A percentile compares a stretch with the other conserved stretches of the same genome.
Conservation (phyloP, 2,888 invertebrate genomes). For the Lymantria monacha region DNA sequence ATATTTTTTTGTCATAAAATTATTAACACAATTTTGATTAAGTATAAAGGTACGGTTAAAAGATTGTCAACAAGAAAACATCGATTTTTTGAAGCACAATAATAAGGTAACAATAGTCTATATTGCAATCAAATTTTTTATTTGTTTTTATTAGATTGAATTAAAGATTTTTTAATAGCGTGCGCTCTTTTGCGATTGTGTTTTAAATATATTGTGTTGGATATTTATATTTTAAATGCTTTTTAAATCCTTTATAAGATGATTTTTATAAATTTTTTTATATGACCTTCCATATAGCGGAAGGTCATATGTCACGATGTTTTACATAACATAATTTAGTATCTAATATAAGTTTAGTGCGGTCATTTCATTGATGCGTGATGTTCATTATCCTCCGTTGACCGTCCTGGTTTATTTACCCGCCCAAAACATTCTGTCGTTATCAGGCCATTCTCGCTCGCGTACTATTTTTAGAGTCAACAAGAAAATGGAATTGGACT, state of each 20-base stretch:
- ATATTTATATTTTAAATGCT: too few species aligned
- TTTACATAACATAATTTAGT: constrained; percentile 55
- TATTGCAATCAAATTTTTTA: too few species aligned
- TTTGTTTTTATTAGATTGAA: too few species aligned
- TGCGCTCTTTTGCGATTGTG: too few species aligned
- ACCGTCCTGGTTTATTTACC: constrained; percentile 50
- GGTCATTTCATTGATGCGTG: constrained; percentile 41
- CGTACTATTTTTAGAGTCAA: constrained; percentile 51
- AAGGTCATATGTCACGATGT: constrained; percentile 67
- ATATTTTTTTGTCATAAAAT: constrained; percentile 31
- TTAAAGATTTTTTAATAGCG: too few species aligned
- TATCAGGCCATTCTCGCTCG: constrained; percentile 41
- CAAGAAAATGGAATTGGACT: too few species aligned
- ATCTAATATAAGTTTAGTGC: constrained; percentile 28
- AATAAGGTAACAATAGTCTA: constrained; percentile 15
- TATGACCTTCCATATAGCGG: constrained; percentile 60
- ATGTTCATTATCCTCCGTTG: constrained; percentile 38
- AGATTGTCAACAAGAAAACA: constrained; percentile 4
- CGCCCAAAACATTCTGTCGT: constrained; percentile 40
- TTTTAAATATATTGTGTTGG: too few species aligned
- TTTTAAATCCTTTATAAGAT: not conserved
- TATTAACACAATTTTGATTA: constrained; percentile 47
- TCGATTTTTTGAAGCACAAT: constrained; percentile 7
- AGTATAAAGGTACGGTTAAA: constrained; percentile 2
- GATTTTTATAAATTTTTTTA: not conserved